Evolutionary conservation across 1,140 invertebrate genomes (phyloP).

Genomic region (Heliconius eleuchia): DNA sequence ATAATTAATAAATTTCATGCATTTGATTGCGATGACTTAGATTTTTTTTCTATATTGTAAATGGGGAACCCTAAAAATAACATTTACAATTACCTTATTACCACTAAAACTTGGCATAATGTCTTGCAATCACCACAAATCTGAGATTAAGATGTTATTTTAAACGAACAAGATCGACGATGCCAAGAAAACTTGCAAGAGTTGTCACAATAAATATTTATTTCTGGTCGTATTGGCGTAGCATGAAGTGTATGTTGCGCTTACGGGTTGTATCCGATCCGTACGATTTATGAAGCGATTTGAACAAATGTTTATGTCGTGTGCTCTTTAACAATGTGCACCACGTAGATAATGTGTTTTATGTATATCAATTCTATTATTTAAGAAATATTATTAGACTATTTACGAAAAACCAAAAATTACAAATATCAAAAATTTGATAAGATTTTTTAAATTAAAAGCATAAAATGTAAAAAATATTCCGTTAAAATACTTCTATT

Average conservation of each 20-base stretch:
- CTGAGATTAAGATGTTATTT: neutral
- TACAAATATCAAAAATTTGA: too few relatives aligned
- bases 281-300: conserved; percentile 36
- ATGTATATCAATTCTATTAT: neutral
- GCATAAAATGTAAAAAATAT: too few relatives aligned
- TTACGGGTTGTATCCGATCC: conserved; percentile 28
- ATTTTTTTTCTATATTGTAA: too few relatives aligned
- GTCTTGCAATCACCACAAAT: neutral
- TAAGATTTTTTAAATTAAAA: too few relatives aligned
- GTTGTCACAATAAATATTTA: conserved; percentile 40
- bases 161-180: conserved; percentile 9
- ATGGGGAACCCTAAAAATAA: too few relatives aligned
- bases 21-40: too few relatives aligned
- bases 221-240: conserved; percentile 38
- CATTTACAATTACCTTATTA: neutral
- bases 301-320: conserved; percentile 31
- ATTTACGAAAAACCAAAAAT: neutral
- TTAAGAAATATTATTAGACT: neutral
- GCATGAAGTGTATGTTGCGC: conserved; percentile 21
- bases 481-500: too few relatives aligned
- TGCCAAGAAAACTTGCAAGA: conserved; percentile 41
- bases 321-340: conserved; percentile 1
- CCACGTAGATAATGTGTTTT: neutral
- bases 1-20: too few relatives aligned
- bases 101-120: neutral